Base-by-base conservation (phyloP, 2,888 invertebrate genomes). In the Callyntrura sp. region DNA sequence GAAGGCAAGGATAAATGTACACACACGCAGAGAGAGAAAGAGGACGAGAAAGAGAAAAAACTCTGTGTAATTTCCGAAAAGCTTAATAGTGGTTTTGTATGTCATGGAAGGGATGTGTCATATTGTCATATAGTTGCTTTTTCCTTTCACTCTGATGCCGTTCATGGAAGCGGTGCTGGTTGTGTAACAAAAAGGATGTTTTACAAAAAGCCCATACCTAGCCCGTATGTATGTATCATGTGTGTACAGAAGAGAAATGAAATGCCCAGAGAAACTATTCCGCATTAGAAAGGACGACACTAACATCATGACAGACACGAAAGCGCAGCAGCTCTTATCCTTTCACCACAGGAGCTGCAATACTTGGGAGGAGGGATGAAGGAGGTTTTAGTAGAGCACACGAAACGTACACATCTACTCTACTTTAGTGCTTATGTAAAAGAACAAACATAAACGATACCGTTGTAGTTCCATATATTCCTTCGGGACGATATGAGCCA, bases 281-380 rank as follows among this genome's bases (percentile, higher is more conserved):
- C 45, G 11, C 25, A 79, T 43, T 79, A 57, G 57, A 79, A 79
- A 79, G 43, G 79, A 79, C 60, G 60, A 28, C 60, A 35, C 57
- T 11, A 17, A 73, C 68, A 83, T 83, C 68, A 83, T 17, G 68
- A 85, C 17, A 28, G 60, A 76, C 85, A 76, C 60, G 85, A 85
- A 73, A 60, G 76, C 57, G 76, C 23, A 76, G 85, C 70, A 70
- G 60, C 85, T 85, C 60, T 76, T 85, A 76, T 76, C 60, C 73
- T 73, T 85, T 76, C 85, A 51, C 68, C 43, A 20, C 70, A 70
- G 57, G 70, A 55, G 48, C 35, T 70, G 48, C 35, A 55, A 5
- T 14, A 55, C n/a, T 25, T 83, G 48, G 55, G 70, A 85, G 73
- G 51, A 57, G 57, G 68, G 51, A 85, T 51, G 70, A 73, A 73